Percentiles rank a stretch among this genome's conserved stretches.
phyloP scores from a whole-genome alignment of 2,113 vertebrate species.

The Nematolebias whitei region DNA sequence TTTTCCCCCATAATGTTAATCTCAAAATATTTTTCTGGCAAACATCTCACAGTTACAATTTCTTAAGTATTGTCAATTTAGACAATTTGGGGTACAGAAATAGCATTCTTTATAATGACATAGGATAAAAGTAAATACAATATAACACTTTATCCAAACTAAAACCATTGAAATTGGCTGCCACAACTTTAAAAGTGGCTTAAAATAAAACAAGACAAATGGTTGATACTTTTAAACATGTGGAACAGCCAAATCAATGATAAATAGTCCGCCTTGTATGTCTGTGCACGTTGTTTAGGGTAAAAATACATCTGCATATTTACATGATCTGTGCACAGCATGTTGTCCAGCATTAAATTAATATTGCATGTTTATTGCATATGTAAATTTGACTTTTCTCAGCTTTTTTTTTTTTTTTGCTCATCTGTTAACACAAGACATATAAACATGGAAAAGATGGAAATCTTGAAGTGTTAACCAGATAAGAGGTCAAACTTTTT shows the following conservation, averaged over 20 bases:
- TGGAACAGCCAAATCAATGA: conserved; percentile 30
- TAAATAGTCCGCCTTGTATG: conserved; percentile 27
- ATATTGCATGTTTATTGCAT: conserved; percentile 79
- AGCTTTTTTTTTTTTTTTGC: conserved; percentile 31
- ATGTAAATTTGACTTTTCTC: conserved; percentile 54
- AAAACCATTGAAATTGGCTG: conserved; percentile 39
- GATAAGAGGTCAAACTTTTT: conserved; percentile 10
- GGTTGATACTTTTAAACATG: conserved; percentile 47
- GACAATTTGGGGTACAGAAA: conserved; percentile 47
- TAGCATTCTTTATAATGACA: conserved; percentile 45
- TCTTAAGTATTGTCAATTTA: conserved; percentile 16
- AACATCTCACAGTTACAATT: conserved; percentile 29
- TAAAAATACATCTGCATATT: conserved; percentile 73
- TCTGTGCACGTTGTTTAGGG: conserved; percentile 58
- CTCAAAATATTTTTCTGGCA: background rate
- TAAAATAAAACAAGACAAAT: conserved; percentile 55
- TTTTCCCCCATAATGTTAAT: conserved; percentile 18
- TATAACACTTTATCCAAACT: conserved; percentile 46
- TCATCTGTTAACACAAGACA: conserved; percentile 15
- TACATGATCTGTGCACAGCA: conserved; percentile 66
- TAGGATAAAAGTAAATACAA: conserved; percentile 45
- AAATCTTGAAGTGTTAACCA: conserved; percentile 5
- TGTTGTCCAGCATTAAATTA: conserved; percentile 66
- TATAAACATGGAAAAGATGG: conserved; percentile 16
- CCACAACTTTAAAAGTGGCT: conserved; percentile 17